These are phyloP conservation scores for Himalopsyche tibetana DNA, from an alignment of 2,888 invertebrate species.

Conservation along the genomic window DNA sequence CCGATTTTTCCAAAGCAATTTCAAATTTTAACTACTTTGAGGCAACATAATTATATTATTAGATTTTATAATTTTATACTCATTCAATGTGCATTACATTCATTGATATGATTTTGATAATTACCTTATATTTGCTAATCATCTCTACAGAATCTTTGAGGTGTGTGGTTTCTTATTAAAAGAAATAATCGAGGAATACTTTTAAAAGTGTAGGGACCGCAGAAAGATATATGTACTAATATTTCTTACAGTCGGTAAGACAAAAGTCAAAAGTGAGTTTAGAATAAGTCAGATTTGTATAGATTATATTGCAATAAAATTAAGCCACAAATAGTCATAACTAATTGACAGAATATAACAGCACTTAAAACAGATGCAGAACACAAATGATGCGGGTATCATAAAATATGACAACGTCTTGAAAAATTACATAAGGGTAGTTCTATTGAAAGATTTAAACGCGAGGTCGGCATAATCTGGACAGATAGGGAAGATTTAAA, in stretches of 20 bases:
- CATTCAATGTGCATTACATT: slow-evolving; percentile 1
- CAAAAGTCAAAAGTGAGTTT: no score
- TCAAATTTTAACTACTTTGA: background rate
- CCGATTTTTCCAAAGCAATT: background rate
- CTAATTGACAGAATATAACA: no score
- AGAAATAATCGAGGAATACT: no score
- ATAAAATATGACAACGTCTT: background rate
- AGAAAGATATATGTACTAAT: no score
- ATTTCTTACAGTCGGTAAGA: no score
- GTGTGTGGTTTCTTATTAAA: no score
- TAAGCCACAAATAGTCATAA: no score
- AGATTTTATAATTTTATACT: background rate
- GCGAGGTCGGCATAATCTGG: background rate
- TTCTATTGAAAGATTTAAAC: no score
- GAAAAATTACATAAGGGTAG: background rate
- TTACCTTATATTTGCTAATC: background rate
- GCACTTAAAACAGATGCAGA: background rate
- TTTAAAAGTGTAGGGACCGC: no score
- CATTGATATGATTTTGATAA: background rate
- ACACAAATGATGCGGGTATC: background rate
- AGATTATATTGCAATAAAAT: no score
- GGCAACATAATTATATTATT: background rate
- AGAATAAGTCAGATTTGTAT: no score
- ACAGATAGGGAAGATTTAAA: background rate
- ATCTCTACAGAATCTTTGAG: background rate